These are phyloP conservation scores for Arnoldichthys spilopterus DNA, from an alignment of 2,797 vertebrate species.

Conservation along the genomic window DNA sequence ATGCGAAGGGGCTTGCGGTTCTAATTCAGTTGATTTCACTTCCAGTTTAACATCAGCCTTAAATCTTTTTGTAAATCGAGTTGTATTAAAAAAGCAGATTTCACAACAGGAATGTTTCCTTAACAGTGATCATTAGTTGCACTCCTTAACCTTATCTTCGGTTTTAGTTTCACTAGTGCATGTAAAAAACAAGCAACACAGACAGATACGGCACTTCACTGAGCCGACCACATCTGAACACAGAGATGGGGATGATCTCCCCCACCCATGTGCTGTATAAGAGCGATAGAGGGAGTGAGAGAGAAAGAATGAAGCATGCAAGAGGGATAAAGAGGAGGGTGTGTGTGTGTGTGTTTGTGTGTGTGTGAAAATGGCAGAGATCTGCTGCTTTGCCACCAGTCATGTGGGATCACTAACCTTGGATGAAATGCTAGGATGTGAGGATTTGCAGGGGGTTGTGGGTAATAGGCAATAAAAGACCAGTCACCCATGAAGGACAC, in stretches of 20 bases:
- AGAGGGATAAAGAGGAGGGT: background rate
- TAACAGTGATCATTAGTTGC: background rate
- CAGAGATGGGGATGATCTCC: conserved; percentile 40
- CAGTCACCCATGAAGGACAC: conserved; percentile 42
- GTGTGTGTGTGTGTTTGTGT: conserved; percentile 1
- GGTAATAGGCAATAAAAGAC: conserved; percentile 50
- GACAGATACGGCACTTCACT: conserved; percentile 41
- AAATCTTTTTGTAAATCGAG: background rate
- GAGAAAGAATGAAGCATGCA: conserved; percentile 3
- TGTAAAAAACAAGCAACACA: conserved; percentile 53
- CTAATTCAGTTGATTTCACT: too few species aligned
- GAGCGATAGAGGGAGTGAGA: conserved; percentile 29
- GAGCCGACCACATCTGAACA: conserved; percentile 51
- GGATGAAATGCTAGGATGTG: conserved; percentile 43
- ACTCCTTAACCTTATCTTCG: background rate
- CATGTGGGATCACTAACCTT: conserved; percentile 54
- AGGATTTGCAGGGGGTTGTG: conserved; percentile 45
- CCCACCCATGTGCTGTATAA: conserved; percentile 19
- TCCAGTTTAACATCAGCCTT: background rate
- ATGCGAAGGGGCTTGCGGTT: background rate
- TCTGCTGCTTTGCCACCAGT: conserved; percentile 53
- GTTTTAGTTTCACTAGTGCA: conserved; percentile 8
- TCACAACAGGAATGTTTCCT: background rate
- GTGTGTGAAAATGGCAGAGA: conserved; percentile 5
- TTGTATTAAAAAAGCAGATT: background rate